Evolutionary conservation across 2,888 invertebrate species (phyloP).

Genomic region (Hesperia comma): DNA sequence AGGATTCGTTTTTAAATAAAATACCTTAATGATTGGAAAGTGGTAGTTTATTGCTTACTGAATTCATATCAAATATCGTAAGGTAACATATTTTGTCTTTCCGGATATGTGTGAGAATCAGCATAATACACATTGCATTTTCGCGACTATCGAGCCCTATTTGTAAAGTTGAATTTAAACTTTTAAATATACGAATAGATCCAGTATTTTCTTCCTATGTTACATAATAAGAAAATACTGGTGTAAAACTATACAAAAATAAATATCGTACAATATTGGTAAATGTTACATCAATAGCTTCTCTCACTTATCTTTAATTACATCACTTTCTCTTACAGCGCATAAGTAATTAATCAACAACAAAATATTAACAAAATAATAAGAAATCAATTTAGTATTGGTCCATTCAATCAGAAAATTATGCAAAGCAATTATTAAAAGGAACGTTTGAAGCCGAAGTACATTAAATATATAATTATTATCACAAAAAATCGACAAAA

Average conservation of each 20-base stretch:
- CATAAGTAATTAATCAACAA: constrained; percentile 39
- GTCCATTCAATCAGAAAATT: constrained; percentile 25
- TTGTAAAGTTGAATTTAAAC: background rate
- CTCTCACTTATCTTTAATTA: constrained; percentile 55
- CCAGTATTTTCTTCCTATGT: background rate
- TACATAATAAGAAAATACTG: constrained; percentile 1
- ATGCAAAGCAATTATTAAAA: constrained; percentile 17
- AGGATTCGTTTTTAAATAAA: constrained; percentile 5
- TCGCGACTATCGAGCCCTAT: background rate
- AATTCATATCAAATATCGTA: constrained; percentile 13
- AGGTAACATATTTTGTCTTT: constrained; percentile 3
- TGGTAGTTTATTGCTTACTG: constrained; percentile 20
- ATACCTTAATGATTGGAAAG: constrained; percentile 14
- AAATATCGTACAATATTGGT: constrained; percentile 8
- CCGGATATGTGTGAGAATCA: constrained; percentile 11
- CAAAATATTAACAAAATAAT: constrained; percentile 41
- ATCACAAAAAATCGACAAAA: too few species aligned
- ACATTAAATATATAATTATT: constrained; percentile 8
- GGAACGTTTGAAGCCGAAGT: constrained; percentile 24
- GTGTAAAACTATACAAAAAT: constrained; percentile 27
- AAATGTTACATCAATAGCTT: constrained; percentile 5
- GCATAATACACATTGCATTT: background rate
- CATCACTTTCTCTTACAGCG: constrained; percentile 53
- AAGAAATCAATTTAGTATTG: constrained; percentile 12
- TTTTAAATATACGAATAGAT: background rate